Evolutionary conservation across 2,888 invertebrate species (phyloP).

Genomic region (Chloromyia formosa): DNA sequence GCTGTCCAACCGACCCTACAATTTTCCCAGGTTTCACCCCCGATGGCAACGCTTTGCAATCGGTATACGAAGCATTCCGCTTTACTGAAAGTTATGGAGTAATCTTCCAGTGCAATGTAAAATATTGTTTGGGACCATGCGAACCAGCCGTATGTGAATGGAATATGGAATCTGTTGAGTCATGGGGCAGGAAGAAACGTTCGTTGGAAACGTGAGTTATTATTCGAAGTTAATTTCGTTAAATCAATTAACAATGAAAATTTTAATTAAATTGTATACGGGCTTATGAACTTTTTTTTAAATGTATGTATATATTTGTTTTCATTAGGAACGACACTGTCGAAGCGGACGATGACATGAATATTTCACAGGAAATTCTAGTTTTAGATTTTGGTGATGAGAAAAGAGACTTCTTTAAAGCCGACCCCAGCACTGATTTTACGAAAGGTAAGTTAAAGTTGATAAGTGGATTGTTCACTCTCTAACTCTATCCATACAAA

Average conservation of each 20-base stretch:
- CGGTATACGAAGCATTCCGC: slow-evolving; percentile 92
- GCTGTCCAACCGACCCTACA: slow-evolving; percentile 91
- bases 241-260: neutral
- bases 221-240: too few species aligned
- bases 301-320: neutral
- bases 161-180: slow-evolving; percentile 89
- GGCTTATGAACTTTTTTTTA: neutral
- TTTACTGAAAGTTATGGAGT: slow-evolving; percentile 97
- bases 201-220: slow-evolving; percentile 65
- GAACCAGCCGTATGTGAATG: slow-evolving; percentile 93
- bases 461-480: too few species aligned
- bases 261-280: neutral
- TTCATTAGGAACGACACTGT: slow-evolving; percentile 68
- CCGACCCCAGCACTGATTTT: slow-evolving; percentile 79
- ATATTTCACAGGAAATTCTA: slow-evolving; percentile 91
- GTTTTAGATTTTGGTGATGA: slow-evolving; percentile 94
- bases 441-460: slow-evolving; percentile 76
- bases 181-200: slow-evolving; percentile 90
- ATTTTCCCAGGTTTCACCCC: slow-evolving; percentile 94
- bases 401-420: slow-evolving; percentile 81
- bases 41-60: slow-evolving; percentile 89
- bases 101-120: slow-evolving; percentile 96
- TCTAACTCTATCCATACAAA: too few species aligned
- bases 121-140: slow-evolving; percentile 93
- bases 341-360: slow-evolving; percentile 75